These are phyloP conservation scores for Zaprionus obscuricornis DNA, from an alignment of 2,888 invertebrate genomes.

Conservation along the genomic window DNA sequence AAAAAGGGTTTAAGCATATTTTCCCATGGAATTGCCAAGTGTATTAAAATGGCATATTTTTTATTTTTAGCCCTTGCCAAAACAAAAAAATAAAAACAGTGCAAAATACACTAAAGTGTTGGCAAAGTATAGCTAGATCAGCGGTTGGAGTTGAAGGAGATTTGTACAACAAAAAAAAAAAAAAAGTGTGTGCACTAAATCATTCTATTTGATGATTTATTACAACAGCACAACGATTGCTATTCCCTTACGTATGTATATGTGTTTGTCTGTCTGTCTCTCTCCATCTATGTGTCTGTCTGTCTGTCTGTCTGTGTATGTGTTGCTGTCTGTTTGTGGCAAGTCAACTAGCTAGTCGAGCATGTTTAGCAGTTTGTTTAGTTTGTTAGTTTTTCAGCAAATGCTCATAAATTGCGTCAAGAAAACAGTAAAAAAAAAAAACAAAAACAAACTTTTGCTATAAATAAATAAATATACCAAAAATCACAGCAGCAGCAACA, in stretches of 20 bases:
- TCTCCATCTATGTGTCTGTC: background rate
- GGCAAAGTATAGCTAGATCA: too few relatives aligned
- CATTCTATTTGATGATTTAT: constrained; percentile 68
- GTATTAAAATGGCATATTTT: constrained; percentile 49
- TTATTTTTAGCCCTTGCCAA: constrained; percentile 5
- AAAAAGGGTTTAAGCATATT: constrained; percentile 59
- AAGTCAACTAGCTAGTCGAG: constrained; percentile 12
- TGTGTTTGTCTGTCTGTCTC: background rate
- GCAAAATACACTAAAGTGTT: constrained; percentile 12
- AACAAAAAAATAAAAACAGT: constrained; percentile 12
- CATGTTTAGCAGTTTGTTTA: constrained; percentile 15
- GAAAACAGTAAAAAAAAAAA: too few relatives aligned
- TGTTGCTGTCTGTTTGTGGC: background rate
- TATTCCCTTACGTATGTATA: background rate
- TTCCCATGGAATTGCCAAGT: constrained; percentile 37
- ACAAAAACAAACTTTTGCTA: constrained; percentile 31
- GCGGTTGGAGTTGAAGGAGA: too few relatives aligned
- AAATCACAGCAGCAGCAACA: constrained; percentile 18
- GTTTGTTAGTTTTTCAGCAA: constrained; percentile 1
- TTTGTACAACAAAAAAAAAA: constrained; percentile 11
- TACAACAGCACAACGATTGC: constrained; percentile 9
- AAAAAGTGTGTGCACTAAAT: constrained; percentile 49
- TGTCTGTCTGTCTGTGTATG: background rate
- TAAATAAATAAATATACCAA: constrained; percentile 26
- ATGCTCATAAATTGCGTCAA: constrained; percentile 2